Base-by-base conservation (phyloP, 2,113 vertebrate species). In the Myodes glareolus region DNA sequence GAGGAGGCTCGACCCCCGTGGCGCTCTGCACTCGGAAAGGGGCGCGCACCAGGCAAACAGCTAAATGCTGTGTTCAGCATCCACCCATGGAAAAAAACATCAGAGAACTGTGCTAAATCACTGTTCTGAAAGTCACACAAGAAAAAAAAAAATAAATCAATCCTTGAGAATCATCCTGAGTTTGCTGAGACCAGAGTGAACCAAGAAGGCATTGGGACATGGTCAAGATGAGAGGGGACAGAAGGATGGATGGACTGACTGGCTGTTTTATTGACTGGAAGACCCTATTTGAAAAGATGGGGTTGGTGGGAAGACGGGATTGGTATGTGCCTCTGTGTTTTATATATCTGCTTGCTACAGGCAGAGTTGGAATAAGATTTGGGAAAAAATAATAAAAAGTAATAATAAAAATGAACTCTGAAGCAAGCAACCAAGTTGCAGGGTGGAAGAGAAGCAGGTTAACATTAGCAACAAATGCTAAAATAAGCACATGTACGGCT, bases 11-110 rank as follows among this genome's bases (percentile, higher is more conserved):
- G 94, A 55, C 19, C 7, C 4, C 39, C 31, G 16, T 25, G 55
- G 86, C 16, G 96, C 92, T 77, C 75, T 92, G 17, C 50, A 73
- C 72, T 55, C 77, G 29, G 72, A 63, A 96, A 77, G 88, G 10
- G 6, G 45, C 68, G n/a, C 7, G 27, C 47, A 42, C 50, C 36
- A 42, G 29, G 17, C 89, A 90, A 47, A 70, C 36, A 84, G 45
- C 65, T 58, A 39, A 87, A 75, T 10, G 16, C 31, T 84, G 68
- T 16, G 14, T 6, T 63, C 29, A 36, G 39, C 55, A 67, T 68
- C 27, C 50, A n/a, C 45, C 85, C 72, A 33, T n/a, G 33, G 39
- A 14, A 61, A 76, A 81, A 80, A 73, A 25, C 68, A 1, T 47
- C 45, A 17, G 31, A 50, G 58, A 85, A 45, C 58, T 65, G 70